Base-by-base conservation (phyloP, 2,113 vertebrate genomes). In the Australoheros scitulus region DNA sequence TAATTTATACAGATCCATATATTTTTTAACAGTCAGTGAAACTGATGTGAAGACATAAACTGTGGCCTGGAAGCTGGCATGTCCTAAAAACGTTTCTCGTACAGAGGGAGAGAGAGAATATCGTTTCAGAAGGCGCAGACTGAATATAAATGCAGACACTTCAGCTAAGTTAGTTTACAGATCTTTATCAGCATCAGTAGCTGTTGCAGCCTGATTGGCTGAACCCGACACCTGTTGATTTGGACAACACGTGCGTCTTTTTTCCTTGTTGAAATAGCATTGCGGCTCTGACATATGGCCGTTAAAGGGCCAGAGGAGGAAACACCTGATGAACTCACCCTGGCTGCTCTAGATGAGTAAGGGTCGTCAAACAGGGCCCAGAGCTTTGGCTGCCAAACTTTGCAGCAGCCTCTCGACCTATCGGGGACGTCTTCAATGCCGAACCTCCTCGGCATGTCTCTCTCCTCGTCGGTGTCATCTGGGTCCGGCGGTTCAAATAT, bases 361-460 rank as follows among this genome's bases (percentile, higher is more conserved):
- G 98, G 98, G 88, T 99, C 98, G 84, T 99, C 98, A 64, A 99
- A 99, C 79, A 99, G 96, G 24, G 98, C 98, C 98, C 98, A 99
- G 88, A 97, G 93, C 93, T 94, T 97, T 13, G 97, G 97, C 87
- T 97, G 97, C 96, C 97, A 98, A 56, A 95, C 94, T 80, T 96
- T 91, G 82, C 97, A 97, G 88, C 96, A 96, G 52, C 96, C 85
- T 9, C 95, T 95, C 41, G 96, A 94, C 87, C 97, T 95, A 0
- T 96, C 90, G 0, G 96, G 95, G 13, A 96, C 94, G 2, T 97
- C 96, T 47, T 98, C 97, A 84, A 98, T 96, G 55, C 97, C 97
- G 77, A 97, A 96, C 77, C 96, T 94, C 55, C 78, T 96, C 83
- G 91, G 95, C 79, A 96, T 86, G 36, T 97, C 97, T 47, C 95